These are phyloP conservation scores for Papilio aristodemus DNA, from an alignment of 1,140 invertebrate species.

Conservation along the genomic window DNA sequence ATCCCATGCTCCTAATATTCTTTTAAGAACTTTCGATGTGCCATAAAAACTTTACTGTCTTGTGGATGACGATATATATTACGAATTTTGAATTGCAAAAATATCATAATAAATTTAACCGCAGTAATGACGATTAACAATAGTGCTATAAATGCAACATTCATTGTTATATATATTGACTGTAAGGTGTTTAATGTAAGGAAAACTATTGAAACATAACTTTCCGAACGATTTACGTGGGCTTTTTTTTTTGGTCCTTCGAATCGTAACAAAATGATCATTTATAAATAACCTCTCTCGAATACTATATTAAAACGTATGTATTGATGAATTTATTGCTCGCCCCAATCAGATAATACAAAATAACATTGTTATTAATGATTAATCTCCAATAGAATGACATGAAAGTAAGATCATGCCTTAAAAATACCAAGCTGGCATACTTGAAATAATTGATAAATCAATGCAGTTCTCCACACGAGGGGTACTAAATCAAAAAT, in stretches of 20 bases:
- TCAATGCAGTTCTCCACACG: slow-evolving; percentile 71
- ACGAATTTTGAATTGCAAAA: too few species aligned
- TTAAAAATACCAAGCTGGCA: slow-evolving; percentile 74
- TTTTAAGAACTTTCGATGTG: slow-evolving; percentile 33
- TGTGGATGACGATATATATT: not conserved
- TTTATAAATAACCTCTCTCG: slow-evolving; percentile 11
- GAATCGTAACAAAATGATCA: slow-evolving; percentile 5
- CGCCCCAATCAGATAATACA: slow-evolving; percentile 72
- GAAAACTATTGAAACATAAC: too few species aligned
- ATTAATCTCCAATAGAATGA: slow-evolving; percentile 70
- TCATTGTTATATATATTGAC: too few species aligned
- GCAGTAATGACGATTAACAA: too few species aligned
- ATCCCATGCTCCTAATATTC: slow-evolving; percentile 39
- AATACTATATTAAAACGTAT: slow-evolving; percentile 31
- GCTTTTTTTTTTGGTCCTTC: not conserved
- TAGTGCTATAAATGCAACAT: too few species aligned
- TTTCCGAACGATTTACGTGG: not conserved
- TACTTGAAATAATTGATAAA: slow-evolving; percentile 78
- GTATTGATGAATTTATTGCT: slow-evolving; percentile 64
- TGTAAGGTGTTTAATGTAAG: too few species aligned
- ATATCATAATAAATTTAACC: too few species aligned
- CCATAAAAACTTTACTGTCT: slow-evolving; percentile 4
- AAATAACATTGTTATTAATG: slow-evolving; percentile 75
- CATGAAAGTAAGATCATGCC: slow-evolving; percentile 77
- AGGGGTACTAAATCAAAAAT: slow-evolving; percentile 76